Percentiles rank a stretch among this genome's conserved stretches.
These are phyloP conservation scores for Leptothorax acervorum DNA, from an alignment of 2,888 invertebrate genomes.

Conservation along the genomic window DNA sequence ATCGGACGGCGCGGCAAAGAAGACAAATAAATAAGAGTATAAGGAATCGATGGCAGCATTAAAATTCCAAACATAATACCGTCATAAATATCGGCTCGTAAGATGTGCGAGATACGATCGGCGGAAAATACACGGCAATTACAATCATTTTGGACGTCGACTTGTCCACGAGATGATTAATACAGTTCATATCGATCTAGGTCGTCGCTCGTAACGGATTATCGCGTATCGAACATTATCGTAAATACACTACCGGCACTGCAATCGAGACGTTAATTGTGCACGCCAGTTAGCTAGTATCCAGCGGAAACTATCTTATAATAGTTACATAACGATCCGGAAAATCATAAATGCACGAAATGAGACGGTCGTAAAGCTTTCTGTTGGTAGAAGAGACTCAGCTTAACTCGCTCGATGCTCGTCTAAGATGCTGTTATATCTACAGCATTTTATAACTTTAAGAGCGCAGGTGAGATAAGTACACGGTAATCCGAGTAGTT, in stretches of 20 bases:
- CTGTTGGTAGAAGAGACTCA: not conserved
- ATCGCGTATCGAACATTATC: constrained; percentile 6
- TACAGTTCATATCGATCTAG: constrained; percentile 58
- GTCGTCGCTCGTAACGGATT: constrained; percentile 30
- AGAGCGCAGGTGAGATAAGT: constrained; percentile 58
- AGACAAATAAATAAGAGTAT: constrained; percentile 38
- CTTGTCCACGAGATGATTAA: constrained; percentile 62
- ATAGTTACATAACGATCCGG: constrained; percentile 42
- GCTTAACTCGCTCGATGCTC: not conserved
- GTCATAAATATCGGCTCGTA: constrained; percentile 76
- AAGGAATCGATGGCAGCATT: constrained; percentile 64
- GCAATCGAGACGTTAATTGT: constrained; percentile 43
- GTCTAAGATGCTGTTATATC: constrained; percentile 25
- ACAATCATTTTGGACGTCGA: constrained; percentile 74
- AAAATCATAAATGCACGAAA: constrained; percentile 34
- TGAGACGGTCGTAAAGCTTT: constrained; percentile 17
- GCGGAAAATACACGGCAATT: constrained; percentile 78
- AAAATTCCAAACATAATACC: constrained; percentile 77
- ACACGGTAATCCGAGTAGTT: constrained; percentile 58
- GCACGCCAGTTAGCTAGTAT: not conserved
- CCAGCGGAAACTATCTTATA: constrained; percentile 18
- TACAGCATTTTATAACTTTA: constrained; percentile 35
- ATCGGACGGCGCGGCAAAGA: constrained; percentile 31
- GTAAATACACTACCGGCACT: constrained; percentile 12
- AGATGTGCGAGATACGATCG: constrained; percentile 77